These are phyloP conservation scores for Nesometra sesokonis DNA, from an alignment of 35 echinoderm and acorn worm species.

Conservation along the genomic window DNA sequence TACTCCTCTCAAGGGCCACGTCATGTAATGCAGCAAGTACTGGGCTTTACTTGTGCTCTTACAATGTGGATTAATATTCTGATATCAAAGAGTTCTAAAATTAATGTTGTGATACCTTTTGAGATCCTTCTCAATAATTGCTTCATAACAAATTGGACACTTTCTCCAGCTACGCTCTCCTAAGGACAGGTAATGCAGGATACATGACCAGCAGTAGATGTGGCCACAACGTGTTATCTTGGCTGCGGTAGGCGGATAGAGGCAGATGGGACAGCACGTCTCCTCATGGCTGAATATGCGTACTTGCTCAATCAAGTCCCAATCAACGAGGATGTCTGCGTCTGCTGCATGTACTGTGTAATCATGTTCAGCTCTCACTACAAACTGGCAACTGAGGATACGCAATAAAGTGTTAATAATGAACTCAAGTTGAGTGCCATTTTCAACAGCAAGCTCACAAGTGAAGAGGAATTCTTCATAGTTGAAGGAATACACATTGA, in stretches of 20 bases:
- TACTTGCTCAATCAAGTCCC: constrained; percentile 94
- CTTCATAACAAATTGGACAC: constrained; percentile 94
- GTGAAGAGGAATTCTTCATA: no score
- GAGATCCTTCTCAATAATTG: constrained; percentile 54
- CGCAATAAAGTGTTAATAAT: no score
- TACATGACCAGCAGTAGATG: constrained; percentile 92
- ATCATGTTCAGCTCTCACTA: constrained; percentile 59
- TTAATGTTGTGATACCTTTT: no score
- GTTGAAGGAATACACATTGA: no score
- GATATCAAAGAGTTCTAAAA: no score
- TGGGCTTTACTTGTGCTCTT: no score
- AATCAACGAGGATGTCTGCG: constrained; percentile 72
- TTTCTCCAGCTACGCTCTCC: constrained; percentile 77
- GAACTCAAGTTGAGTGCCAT: no score
- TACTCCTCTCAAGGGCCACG: no score
- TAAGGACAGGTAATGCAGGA: constrained; percentile 79
- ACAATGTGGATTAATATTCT: no score
- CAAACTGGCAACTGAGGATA: constrained; percentile 87
- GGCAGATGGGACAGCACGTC: constrained; percentile 88
- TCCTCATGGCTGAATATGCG: constrained; percentile 80
- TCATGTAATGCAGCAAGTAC: no score
- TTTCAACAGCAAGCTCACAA: no score
- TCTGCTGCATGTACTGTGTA: constrained; percentile 60
- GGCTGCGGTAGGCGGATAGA: constrained; percentile 94
- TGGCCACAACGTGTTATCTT: constrained; percentile 96